These are phyloP conservation scores for Xestia xanthographa DNA, from an alignment of 2,888 invertebrate genomes.

Conservation along the genomic window DNA sequence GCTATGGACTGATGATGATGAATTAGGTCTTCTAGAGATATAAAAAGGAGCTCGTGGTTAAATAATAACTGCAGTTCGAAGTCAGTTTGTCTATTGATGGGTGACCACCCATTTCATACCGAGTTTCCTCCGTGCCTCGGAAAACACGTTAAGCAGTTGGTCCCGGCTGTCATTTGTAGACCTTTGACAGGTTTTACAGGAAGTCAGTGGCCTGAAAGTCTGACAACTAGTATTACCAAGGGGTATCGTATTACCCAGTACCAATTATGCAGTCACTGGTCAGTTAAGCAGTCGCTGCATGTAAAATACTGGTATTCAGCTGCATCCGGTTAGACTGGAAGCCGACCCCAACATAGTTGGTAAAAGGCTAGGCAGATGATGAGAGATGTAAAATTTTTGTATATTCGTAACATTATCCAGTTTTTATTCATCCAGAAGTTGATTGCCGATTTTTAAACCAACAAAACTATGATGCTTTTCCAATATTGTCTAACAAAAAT, in stretches of 20 bases:
- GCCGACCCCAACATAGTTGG: too few species aligned
- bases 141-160: not conserved
- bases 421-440: constrained; percentile 4
- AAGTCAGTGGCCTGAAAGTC: too few species aligned
- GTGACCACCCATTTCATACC: not conserved
- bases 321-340: too few species aligned
- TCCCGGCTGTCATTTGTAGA: not conserved
- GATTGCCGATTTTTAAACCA: constrained; percentile 39
- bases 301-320: too few species aligned
- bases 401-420: not conserved
- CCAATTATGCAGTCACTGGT: too few species aligned
- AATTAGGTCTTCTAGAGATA: not conserved
- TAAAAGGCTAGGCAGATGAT: not conserved
- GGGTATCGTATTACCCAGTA: too few species aligned
- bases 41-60: not conserved
- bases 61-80: not conserved
- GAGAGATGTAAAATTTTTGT: not conserved
- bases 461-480: constrained; percentile 22
- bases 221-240: too few species aligned
- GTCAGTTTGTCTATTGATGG: not conserved
- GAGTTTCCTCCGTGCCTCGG: not conserved
- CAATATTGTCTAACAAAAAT: constrained; percentile 44
- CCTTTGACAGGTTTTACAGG: not conserved
- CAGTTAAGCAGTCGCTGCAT: too few species aligned
- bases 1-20: not conserved